Base-by-base conservation (phyloP, 2,113 vertebrate genomes). In the Peromyscus polionotus region DNA sequence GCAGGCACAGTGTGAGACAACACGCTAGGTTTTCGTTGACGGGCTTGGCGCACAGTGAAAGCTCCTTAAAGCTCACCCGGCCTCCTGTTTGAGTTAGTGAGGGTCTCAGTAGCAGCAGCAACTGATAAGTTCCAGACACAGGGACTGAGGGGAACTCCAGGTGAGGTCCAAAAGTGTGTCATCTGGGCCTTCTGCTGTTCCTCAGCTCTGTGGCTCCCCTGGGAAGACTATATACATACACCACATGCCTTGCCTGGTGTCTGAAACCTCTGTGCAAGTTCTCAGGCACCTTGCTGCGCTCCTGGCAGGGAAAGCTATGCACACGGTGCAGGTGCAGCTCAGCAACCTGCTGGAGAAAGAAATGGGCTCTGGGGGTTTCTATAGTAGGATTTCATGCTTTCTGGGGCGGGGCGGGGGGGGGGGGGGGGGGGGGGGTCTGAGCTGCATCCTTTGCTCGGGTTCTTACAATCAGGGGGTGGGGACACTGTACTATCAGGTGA, bases 281-380 rank as follows among this genome's bases (percentile, higher is more conserved):
- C 19, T 39, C 33, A 16, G 91, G n/a, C n/a, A 36, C 19, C n/a
- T 59, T 70, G 48, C 16, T 5, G 3, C 8, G 8, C 6, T 7
- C 48, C 57, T 85, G 57, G 33, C 7, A 7, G 54, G 36, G 33
- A 76, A 19, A 51, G 20, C 26, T n/a, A 26, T n/a, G 33, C 14
- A 3, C 6, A 0, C 9, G 11, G 0, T 20, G 59, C 24, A 11
- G 88, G 0, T 20, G 59, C 24, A 11, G 91, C 31, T 63, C 17
- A 59, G 80, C 8, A 86, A 16, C 24, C 68, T 65, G 54, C 26
- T 20, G 61, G 45, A 61, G 67, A 57, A 31, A 9, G 19, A 3
- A 2, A 20, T 0, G 0, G 28, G 24, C 68, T 7, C 12, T 26
- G 22, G 24, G 33, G 57, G 4, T 36, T 26, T 16, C 2, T 9